phyloP scores from a whole-genome alignment of 2,797 vertebrate genomes.

The Artibeus jamaicensis region DNA sequence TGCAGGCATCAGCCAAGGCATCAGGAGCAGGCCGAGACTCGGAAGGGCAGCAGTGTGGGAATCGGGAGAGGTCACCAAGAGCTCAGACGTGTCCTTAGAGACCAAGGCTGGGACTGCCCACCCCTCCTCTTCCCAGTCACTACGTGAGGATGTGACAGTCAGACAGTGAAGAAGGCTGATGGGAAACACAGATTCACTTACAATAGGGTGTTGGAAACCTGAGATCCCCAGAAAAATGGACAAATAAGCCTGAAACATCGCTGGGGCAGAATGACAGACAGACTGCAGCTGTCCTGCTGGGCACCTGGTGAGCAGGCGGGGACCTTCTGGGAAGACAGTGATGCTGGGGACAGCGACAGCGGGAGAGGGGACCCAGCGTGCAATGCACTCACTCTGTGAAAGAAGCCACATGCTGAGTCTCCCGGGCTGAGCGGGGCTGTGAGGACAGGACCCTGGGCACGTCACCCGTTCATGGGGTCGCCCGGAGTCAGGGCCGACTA shows the following conservation, averaged over 20 bases:
- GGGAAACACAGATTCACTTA: neutral
- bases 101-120: neutral
- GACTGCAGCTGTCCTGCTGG: neutral
- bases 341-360: neutral
- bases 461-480: neutral
- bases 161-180: neutral
- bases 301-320: neutral
- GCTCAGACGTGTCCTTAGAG: neutral
- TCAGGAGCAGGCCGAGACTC: neutral
- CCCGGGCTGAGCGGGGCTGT: neutral
- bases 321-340: neutral
- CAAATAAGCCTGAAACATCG: no score
- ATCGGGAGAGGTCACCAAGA: neutral
- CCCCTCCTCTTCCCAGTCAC: neutral
- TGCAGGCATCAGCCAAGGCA: neutral
- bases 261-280: neutral
- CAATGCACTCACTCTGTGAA: fast-evolving
- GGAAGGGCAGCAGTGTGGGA: neutral
- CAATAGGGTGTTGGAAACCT: neutral
- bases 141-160: neutral
- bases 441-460: neutral
- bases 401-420: neutral
- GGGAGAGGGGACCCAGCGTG: neutral
- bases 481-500: neutral
- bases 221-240: no score